A percentile compares a stretch with the other conserved stretches of the same genome.
phyloP scores from a whole-genome alignment of 2,888 invertebrate genomes.

The Macroteleia sp. region DNA sequence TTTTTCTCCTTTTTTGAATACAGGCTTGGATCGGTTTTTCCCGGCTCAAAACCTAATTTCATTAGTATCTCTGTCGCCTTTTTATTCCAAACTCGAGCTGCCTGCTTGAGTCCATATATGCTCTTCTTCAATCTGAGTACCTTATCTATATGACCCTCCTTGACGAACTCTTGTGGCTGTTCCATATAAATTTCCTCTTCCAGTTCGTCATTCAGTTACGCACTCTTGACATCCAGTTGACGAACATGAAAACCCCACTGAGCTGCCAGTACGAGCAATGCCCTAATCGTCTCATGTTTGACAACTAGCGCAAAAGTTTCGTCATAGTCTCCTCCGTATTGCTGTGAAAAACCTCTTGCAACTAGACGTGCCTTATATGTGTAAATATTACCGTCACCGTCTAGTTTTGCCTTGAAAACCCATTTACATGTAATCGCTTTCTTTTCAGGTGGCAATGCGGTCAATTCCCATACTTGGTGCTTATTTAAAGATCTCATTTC shows the following conservation, averaged over 20 bases:
- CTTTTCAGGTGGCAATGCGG: too few species aligned
- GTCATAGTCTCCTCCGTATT: slow-evolving; percentile 69
- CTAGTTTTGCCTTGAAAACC: slow-evolving; percentile 59
- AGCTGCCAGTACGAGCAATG: slow-evolving; percentile 62
- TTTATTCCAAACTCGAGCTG: too few species aligned
- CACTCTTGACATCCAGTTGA: slow-evolving; percentile 59
- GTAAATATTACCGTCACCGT: slow-evolving; percentile 38
- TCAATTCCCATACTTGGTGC: too few species aligned
- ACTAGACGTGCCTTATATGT: slow-evolving; percentile 70
- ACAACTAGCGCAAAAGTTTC: too few species aligned
- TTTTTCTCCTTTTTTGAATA: background rate
- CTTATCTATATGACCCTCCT: slow-evolving; percentile 26
- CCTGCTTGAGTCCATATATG: too few species aligned
- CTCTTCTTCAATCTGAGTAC: too few species aligned
- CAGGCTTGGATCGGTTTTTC: background rate
- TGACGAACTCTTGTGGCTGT: slow-evolving; percentile 56
- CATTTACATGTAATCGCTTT: too few species aligned
- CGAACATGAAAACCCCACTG: slow-evolving; percentile 40
- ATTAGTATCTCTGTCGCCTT: background rate
- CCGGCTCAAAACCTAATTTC: background rate
- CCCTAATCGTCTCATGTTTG: slow-evolving; percentile 66
- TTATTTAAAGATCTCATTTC: too few species aligned
- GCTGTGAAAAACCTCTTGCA: slow-evolving; percentile 69
- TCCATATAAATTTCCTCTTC: slow-evolving; percentile 59
- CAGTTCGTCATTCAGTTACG: slow-evolving; percentile 45